Evolutionary conservation across 2,113 vertebrate species (phyloP), one percentile per base, ranked within the genome.

Genomic region (Gymnorhina tibicen): DNA sequence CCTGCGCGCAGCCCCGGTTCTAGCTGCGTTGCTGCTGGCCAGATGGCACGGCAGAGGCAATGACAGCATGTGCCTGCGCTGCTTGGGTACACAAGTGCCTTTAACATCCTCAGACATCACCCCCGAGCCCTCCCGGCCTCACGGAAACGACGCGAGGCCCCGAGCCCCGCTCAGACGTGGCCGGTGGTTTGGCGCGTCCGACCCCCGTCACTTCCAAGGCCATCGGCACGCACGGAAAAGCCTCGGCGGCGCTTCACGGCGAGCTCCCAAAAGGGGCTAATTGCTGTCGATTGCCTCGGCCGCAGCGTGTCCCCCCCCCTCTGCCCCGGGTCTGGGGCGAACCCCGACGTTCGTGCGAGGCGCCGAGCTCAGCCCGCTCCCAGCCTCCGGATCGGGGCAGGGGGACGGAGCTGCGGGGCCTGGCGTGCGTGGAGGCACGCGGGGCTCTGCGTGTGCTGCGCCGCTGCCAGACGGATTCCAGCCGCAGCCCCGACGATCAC

Each of bases 21-120:
- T 49, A 35, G 95, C 91, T 21, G 89, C 33, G 1, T 46, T 5
- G 93, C 95, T 96, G 96, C 92, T 37, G 92, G 92, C 95, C 92
- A 95, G 92, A 95, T 96, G 95, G 96, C 93, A 86, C 46, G 7
- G 93, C 90, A 47, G 90, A 86, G 90, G 94, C 82, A 85, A 68
- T 55, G 89, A 89, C 91, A 91, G 81, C 93, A 39, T 91, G 74
- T 73, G 81, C 49, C 19, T 24, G 70, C 12, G 0, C 70, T 41
- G 91, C 84, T 39, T 1, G 74, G 86, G 20, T 18, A 50, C 91
- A 39, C 67, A 13, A 96, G 87, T 37, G 94, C 81, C 84, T 91
- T n/a, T 3, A 64, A 63, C 53, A 28, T 22, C 27, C 83, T 3
- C 79, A 72, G 84, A 49, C 91, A 82, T 24, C 47, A 26, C 55